Base-by-base conservation (phyloP, 2,888 invertebrate species). In the Patella ulyssiponensis region DNA sequence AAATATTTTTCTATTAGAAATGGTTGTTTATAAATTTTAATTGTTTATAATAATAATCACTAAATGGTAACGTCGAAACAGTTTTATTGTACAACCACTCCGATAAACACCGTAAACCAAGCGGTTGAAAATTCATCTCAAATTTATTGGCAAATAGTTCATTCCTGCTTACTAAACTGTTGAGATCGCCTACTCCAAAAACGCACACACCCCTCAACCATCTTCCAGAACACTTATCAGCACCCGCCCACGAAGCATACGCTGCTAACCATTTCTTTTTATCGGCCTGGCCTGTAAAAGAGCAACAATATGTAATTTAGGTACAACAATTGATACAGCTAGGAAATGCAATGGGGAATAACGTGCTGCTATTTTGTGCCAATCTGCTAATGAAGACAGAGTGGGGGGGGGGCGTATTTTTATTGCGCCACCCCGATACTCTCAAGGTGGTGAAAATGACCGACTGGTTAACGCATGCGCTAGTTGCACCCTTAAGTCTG, bases 131-230 rank as follows among this genome's bases (percentile, higher is more conserved):
- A 20, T 64, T n/a, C 20, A 64, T 64, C 23, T n/a, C 64, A 23
- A 64, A 64, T 20, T 64, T 64, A 64, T 64, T 64, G 17, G 64
- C 64, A 64, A 64, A 64, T 64, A 64, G 14, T 12, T 64, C 20
- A 23, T 64, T 64, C 23, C 15, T 64, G 23, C 64, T 64, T 3
- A 64, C 23, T 11, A 64, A 23, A 23, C 23, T 23, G 23, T 64
- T 64, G 20, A 64, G 64, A 64, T 64, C 64, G 3, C 64, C 64
- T 2, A 64, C 14, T 12, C 64, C 64, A 64, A 64, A 64, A 3
- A 64, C 64, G 9, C 64, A 64, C 11, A 64, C 23, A 12, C 64
- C 64, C 23, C 64, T 64, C 15, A 23, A 3, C 64, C 64, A 64
- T 14, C 11, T 64, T 64, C 64, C 64, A 23, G 20, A 14, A 64